These are phyloP conservation scores for Synaphobranchus kaupii DNA, from an alignment of 2,797 vertebrate genomes.

Conservation along the genomic window DNA sequence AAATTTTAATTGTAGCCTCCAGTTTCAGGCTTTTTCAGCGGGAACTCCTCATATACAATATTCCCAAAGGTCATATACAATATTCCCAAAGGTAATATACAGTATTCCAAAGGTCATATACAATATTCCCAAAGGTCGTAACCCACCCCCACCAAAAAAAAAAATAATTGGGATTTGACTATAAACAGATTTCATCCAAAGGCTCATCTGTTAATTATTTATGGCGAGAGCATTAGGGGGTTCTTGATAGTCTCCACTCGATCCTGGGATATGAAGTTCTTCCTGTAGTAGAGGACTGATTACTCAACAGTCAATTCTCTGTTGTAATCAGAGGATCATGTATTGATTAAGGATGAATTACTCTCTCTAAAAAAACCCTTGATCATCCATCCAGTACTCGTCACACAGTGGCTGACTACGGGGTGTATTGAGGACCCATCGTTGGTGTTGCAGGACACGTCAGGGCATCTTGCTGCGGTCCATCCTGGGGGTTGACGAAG, in stretches of 20 bases:
- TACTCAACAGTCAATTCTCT: neutral
- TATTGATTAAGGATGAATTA: neutral
- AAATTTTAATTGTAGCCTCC: neutral
- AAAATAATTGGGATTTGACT: neutral
- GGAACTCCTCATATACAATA: neutral
- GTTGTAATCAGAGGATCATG: neutral
- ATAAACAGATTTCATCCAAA: neutral
- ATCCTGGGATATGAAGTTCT: neutral
- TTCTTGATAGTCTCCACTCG: neutral
- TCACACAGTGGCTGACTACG: neutral
- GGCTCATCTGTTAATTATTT: neutral
- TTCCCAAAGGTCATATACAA: neutral
- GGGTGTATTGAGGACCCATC: neutral
- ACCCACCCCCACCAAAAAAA: neutral
- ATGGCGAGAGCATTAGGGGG: neutral
- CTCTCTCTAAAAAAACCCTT: neutral
- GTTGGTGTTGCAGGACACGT: slow-evolving; percentile 38
- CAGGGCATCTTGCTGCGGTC: slow-evolving; percentile 71
- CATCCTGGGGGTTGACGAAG: slow-evolving; percentile 90
- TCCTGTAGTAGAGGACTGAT: neutral
- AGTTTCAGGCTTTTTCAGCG: neutral
- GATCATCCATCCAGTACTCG: neutral
- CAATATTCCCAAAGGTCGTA: neutral
- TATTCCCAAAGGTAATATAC: no score
- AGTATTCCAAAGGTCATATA: no score